Percentiles rank a stretch among this genome's conserved stretches.
phyloP scores from a whole-genome alignment of 2,888 invertebrate genomes.

The Chymomyza procnemis region DNA sequence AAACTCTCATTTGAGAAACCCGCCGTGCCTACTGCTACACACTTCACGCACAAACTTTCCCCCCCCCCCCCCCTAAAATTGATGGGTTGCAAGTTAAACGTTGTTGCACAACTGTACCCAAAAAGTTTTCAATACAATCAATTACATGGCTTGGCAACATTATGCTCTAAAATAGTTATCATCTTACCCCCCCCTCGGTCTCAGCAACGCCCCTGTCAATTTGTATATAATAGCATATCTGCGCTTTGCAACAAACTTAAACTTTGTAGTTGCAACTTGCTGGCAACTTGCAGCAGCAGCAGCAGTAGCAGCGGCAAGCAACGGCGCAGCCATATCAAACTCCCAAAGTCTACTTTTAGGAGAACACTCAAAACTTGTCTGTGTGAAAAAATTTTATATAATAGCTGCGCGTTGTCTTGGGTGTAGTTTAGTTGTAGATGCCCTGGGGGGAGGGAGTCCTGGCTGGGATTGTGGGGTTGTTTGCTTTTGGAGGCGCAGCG shows the following conservation, averaged over 20 bases:
- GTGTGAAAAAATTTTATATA: constrained; percentile 30
- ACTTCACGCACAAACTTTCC: no score
- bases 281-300: constrained; percentile 3
- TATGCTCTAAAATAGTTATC: neutral
- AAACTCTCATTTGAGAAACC: no score
- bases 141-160: neutral
- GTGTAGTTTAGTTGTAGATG: constrained; percentile 32
- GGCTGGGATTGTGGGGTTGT: neutral
- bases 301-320: constrained; percentile 6
- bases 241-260: neutral
- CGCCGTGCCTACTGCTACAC: no score
- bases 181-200: no score
- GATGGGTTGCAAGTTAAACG: no score
- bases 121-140: no score
- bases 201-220: neutral
- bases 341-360: constrained; percentile 53
- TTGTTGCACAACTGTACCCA: no score
- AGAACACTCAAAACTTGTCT: constrained; percentile 24
- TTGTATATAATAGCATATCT: neutral
- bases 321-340: constrained; percentile 19
- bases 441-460: no score
- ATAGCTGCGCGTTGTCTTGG: constrained; percentile 27
- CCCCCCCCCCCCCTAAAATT: no score
- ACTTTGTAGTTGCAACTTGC: constrained; percentile 1
- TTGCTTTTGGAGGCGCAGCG: neutral